phyloP scores from a whole-genome alignment of 2,888 invertebrate species.

The Napeogenes inachia region DNA sequence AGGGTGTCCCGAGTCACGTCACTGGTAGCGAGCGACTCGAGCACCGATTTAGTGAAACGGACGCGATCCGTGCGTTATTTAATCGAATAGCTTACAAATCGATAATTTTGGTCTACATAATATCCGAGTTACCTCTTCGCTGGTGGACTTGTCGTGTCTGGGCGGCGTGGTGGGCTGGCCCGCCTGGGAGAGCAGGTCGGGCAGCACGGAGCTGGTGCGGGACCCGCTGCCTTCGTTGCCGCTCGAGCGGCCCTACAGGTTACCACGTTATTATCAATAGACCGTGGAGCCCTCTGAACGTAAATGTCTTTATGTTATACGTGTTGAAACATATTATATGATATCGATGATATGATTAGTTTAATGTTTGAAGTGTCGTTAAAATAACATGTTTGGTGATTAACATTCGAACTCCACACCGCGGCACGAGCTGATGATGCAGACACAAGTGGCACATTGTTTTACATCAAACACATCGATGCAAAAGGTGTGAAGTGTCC shows the following conservation, averaged over 20 bases:
- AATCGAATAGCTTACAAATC: too few relatives aligned
- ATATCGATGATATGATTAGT: too few relatives aligned
- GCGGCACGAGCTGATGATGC: background rate
- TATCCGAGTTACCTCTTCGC: slow-evolving; percentile 89
- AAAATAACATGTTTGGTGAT: background rate
- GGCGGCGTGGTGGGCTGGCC: slow-evolving; percentile 90
- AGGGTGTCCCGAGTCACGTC: slow-evolving; percentile 28
- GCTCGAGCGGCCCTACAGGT: slow-evolving; percentile 59
- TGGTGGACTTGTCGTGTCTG: slow-evolving; percentile 93
- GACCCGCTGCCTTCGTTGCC: slow-evolving; percentile 81
- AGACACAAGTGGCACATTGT: background rate
- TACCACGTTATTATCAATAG: slow-evolving; percentile 17
- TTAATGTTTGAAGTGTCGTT: background rate
- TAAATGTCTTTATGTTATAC: too few relatives aligned
- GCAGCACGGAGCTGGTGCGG: slow-evolving; percentile 94
- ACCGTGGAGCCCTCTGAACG: background rate
- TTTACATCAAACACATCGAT: background rate
- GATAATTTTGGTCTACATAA: background rate
- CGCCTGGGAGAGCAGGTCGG: slow-evolving; percentile 95
- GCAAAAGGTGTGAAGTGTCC: background rate
- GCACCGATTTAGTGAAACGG: slow-evolving; percentile 28
- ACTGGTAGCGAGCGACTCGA: slow-evolving; percentile 11
- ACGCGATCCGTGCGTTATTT: slow-evolving; percentile 1
- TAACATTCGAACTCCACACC: slow-evolving; percentile 5
- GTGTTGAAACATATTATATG: too few relatives aligned